Base-by-base conservation (phyloP, 2,888 invertebrate species). In the Cheilosia urbana region DNA sequence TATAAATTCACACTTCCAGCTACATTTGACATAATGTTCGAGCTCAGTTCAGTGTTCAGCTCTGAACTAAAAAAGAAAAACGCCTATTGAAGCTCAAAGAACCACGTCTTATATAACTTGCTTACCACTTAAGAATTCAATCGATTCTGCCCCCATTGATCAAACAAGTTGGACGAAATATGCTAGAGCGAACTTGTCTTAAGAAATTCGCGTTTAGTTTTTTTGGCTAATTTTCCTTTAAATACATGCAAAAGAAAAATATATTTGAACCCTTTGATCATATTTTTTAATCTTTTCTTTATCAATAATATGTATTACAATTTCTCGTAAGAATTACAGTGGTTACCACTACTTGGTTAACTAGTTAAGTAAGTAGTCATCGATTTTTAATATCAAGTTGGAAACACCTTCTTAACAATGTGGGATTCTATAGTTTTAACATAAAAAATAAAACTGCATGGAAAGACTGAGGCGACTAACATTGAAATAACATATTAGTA, bases 291-390 rank as follows among this genome's bases (percentile, higher is more conserved):
- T 72, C 51, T 58, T 42, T 65, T 72, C 58, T 58, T 34, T 58
- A 21, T 37, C 21, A 65, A 53, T 9, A 63, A 57, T 69, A 68
- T 69, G 40, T 24, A 42, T 4, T 47, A 5, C 34, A 42, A 30
- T 62, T 42, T 58, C 58, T 27, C n/a, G 47, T 62, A 15, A 51
- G 37, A 45, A 62, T 63, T 57, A 71, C 37, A 45, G 40, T 73
- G 57, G 51, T 68, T 13, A 37, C 37, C 37, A 13, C 37, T 37
- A 37, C 37, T 37, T 57, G 24, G 68, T 37, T 49, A 55, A 49
- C 40, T 71, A 27, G 24, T 63, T 84, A 84, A 15, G 80, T 84
- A 84, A 80, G 75, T 84, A 84, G 65, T 84, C 63, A 65, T 69
- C 11, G 53, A n/a, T n/a, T 79, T 58, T 17, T 24, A 69, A 60